Base-by-base conservation (phyloP, 2,888 invertebrate species). In the Pachycephus smyrnensis region DNA sequence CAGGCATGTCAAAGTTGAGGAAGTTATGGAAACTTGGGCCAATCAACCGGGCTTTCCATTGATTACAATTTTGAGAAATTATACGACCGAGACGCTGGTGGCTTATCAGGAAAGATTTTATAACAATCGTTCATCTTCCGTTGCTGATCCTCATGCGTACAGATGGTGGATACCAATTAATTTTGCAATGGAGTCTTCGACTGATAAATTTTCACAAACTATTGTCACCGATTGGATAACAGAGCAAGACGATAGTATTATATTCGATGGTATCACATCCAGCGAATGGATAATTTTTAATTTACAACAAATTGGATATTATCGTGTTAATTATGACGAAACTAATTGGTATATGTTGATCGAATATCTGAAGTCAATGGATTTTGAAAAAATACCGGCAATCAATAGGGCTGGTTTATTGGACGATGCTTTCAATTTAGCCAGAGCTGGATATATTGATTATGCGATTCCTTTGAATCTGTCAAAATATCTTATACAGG, bases 341-440 rank as follows among this genome's bases (percentile, higher is more conserved):
- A 88, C 89, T 0, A 96, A 96, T 88, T 97, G 96, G 96, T 87
- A 92, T 0, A 92, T 94, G 0, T 88, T 96, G 4, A 90, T 92
- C 0, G 83, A 85, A 0, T 93, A 92, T 11, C 87, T 95, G 73
- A 86, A 88, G 23, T 84, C 81, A 0, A 89, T 93, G 1, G 90
- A 93, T 79, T 92, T 92, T 75, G 55, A 73, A 1, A 86, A 85
- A 0, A 95, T 96, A 77, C 93, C 94, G 79, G 88, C 93, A 0
- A 86, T 95, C 11, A 97, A 96, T 90, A 93, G 97, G 73, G 97
- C 96, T 0, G 96, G 97, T 79, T 86, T 95, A 9, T 91, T 97
- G 0, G 96, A 96, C 84, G 98, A 98, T 89, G 92, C 95, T 6
- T 93, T 95, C 81, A 94, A 94, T 82, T 90, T 95, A 77, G 95